phyloP scores from a whole-genome alignment of 2,113 vertebrate genomes.

The Panurus biarmicus region DNA sequence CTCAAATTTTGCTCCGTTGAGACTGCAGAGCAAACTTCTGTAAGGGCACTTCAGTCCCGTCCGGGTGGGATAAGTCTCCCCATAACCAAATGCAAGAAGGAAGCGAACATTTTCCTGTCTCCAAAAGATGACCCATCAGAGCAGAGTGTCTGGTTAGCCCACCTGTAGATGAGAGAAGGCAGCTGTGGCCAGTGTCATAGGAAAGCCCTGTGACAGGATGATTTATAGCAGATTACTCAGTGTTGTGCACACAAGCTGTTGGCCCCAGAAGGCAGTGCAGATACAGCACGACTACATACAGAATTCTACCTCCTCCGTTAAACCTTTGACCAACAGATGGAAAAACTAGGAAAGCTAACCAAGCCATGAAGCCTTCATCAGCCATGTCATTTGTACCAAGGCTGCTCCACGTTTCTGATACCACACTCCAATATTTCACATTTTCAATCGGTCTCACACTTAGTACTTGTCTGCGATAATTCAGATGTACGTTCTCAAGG shows the following conservation, averaged over 20 bases:
- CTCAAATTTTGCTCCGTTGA: not conserved
- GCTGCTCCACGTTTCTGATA: not conserved
- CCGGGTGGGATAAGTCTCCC: fast-evolving
- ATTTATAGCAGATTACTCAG: not conserved
- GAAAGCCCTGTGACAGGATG: not conserved
- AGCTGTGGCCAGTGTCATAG: not conserved
- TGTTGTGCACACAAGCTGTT: not conserved
- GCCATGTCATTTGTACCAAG: not conserved
- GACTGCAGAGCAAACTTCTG: not conserved
- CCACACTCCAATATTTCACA: not conserved
- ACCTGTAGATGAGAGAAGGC: not conserved
- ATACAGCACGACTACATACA: fast-evolving
- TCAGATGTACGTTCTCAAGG: not conserved
- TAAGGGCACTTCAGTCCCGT: not conserved
- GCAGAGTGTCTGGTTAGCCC: not conserved
- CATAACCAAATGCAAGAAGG: not conserved
- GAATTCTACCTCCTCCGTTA: not conserved
- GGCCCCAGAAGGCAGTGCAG: not conserved
- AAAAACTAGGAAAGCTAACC: not conserved
- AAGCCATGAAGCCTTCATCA: not conserved
- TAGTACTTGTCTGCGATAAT: not conserved
- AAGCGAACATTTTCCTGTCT: not conserved
- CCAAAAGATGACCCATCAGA: too few relatives aligned
- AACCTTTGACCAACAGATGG: not conserved
- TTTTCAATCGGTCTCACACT: not conserved